phyloP scores from a whole-genome alignment of 2,888 invertebrate genomes.

The Netelia virgata region DNA sequence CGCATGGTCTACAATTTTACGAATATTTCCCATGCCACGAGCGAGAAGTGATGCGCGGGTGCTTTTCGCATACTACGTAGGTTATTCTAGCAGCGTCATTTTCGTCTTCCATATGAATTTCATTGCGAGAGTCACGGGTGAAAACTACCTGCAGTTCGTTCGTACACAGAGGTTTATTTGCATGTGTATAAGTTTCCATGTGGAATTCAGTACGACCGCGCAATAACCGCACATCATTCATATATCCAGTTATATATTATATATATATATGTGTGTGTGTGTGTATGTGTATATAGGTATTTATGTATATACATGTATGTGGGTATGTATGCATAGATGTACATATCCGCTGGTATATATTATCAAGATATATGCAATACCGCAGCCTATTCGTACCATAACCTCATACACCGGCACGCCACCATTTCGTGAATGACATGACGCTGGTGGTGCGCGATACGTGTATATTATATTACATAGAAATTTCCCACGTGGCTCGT shows the following conservation, averaged over 20 bases:
- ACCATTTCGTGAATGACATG: slow-evolving; percentile 63
- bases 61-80: not conserved
- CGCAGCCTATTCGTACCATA: slow-evolving; percentile 33
- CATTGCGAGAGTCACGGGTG: slow-evolving; percentile 20
- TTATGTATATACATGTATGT: not conserved
- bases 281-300: not conserved
- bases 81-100: slow-evolving; percentile 9
- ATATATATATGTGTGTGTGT: not conserved
- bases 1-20: too few relatives aligned
- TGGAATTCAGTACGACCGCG: not conserved
- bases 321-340: not conserved
- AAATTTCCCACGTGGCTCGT: slow-evolving; percentile 69
- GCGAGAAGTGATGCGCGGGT: not conserved
- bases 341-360: not conserved
- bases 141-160: not conserved
- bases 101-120: slow-evolving; percentile 51
- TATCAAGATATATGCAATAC: not conserved
- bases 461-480: slow-evolving; percentile 65
- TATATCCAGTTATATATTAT: not conserved
- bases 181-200: slow-evolving; percentile 8
- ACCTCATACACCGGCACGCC: slow-evolving; percentile 41
- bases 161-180: not conserved
- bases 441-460: slow-evolving; percentile 22
- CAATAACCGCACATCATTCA: too few relatives aligned
- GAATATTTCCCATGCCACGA: too few relatives aligned